These are phyloP conservation scores for Oligia strigilis DNA, from an alignment of 2,888 invertebrate species.

Conservation along the genomic window DNA sequence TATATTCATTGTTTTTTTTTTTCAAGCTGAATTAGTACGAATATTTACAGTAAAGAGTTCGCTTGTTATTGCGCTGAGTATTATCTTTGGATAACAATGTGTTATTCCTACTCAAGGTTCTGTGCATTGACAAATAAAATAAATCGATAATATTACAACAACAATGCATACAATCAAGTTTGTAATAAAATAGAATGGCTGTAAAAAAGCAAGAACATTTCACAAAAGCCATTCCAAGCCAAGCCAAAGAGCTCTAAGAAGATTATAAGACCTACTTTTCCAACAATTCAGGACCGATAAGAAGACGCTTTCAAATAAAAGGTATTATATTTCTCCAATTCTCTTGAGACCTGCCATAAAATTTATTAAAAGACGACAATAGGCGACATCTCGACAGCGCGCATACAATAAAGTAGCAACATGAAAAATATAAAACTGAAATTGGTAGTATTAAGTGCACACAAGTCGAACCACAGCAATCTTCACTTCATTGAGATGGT, in stretches of 20 bases:
- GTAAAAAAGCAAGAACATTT: conserved; percentile 3
- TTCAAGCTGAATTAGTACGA: neutral
- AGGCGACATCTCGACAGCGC: conserved; percentile 4
- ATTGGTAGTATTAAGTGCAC: conserved; percentile 12
- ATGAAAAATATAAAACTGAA: conserved; percentile 9
- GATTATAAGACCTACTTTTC: conserved; percentile 18
- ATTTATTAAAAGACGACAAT: conserved; percentile 28
- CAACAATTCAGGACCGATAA: conserved; percentile 22
- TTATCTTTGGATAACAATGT: neutral
- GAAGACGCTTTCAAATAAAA: conserved; percentile 31
- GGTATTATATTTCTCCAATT: conserved; percentile 19
- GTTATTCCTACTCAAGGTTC: neutral
- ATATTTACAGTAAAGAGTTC: neutral
- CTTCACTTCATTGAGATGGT: conserved; percentile 6
- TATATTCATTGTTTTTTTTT: neutral
- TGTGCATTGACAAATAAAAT: neutral
- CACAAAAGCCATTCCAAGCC: neutral
- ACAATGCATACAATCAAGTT: neutral
- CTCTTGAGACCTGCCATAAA: conserved; percentile 6
- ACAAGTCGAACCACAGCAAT: conserved; percentile 1
- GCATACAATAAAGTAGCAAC: neutral
- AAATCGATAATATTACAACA: neutral
- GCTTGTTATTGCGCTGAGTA: conserved; percentile 1
- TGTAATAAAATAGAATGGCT: conserved; percentile 11
- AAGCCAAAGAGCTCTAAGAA: conserved; percentile 10